Conservation (phyloP, 2,113 vertebrate species). For the Siniperca chuatsi region DNA sequence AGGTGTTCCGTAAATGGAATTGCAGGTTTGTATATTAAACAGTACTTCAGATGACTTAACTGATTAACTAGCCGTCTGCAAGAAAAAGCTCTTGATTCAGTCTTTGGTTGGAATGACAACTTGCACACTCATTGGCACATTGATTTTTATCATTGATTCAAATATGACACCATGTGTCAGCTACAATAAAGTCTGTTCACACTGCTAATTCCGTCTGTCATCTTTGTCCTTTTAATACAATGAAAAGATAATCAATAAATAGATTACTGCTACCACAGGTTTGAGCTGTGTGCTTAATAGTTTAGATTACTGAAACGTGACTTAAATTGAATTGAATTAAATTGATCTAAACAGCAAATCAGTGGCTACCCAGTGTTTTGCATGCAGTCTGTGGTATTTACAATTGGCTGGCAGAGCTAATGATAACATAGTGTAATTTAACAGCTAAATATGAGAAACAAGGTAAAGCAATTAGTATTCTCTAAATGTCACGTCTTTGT, state of each 20-base stretch:
- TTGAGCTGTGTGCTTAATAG: conserved; percentile 13
- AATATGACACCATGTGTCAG: conserved; percentile 7
- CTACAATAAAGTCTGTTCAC: conserved; percentile 24
- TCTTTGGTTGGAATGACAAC: conserved; percentile 7
- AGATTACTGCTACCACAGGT: background rate
- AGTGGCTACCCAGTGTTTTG: conserved; percentile 29
- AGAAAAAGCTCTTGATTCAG: background rate
- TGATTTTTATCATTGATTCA: conserved; percentile 27
- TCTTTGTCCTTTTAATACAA: conserved; percentile 44
- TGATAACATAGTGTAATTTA: conserved; percentile 55
- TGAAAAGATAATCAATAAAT: background rate
- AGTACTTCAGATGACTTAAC: background rate
- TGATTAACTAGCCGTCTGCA: background rate
- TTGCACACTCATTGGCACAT: background rate
- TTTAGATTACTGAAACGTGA: conserved; percentile 30
- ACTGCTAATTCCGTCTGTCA: conserved; percentile 1
- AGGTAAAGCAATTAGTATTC: conserved; percentile 49
- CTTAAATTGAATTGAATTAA: conserved; percentile 33
- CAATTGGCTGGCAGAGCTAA: conserved; percentile 49
- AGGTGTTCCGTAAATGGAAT: background rate
- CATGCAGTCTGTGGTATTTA: conserved; percentile 42
- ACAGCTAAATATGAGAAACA: conserved; percentile 53
- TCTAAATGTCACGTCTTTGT: conserved; percentile 62
- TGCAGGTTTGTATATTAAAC: background rate
- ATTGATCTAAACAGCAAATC: conserved; percentile 30